phyloP scores from a whole-genome alignment of 1,140 invertebrate genomes.

The Asbolus verrucosus region DNA sequence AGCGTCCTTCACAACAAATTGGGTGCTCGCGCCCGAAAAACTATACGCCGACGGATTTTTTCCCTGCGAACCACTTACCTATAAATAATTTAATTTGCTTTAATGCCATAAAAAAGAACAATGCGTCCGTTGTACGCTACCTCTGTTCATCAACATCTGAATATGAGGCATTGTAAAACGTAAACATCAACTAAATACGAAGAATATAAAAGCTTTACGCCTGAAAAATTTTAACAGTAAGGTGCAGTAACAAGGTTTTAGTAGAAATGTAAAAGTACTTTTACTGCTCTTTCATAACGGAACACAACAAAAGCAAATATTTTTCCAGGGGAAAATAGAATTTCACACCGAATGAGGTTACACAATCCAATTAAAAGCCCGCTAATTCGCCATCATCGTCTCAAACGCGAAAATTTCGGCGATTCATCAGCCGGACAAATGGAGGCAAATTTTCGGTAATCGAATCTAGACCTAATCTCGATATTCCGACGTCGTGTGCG shows the following conservation, averaged over 20 bases:
- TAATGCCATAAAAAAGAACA: background rate
- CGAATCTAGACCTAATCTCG: background rate
- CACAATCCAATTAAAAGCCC: background rate
- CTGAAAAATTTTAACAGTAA: slow-evolving; percentile 19
- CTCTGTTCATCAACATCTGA: slow-evolving; percentile 21
- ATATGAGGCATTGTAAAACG: slow-evolving; percentile 30
- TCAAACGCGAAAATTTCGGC: no score
- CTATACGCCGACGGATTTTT: no score
- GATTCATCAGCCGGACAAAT: no score
- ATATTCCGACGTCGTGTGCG: no score
- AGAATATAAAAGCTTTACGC: slow-evolving; percentile 28
- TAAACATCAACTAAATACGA: slow-evolving; percentile 26
- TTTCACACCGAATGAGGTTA: background rate
- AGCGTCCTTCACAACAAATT: no score
- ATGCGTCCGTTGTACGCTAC: background rate
- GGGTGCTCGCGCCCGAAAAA: no score
- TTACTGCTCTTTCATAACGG: slow-evolving; percentile 9
- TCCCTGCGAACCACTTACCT: slow-evolving; percentile 10
- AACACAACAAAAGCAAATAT: slow-evolving; percentile 7
- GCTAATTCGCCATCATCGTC: background rate
- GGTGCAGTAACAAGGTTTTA: slow-evolving; percentile 27
- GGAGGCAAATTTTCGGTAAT: background rate
- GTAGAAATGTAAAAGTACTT: slow-evolving; percentile 7
- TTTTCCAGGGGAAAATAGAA: background rate
- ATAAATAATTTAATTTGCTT: slow-evolving; percentile 29